Conservation (phyloP, 2,797 vertebrate species). For the Pantherophis vulpinus region DNA sequence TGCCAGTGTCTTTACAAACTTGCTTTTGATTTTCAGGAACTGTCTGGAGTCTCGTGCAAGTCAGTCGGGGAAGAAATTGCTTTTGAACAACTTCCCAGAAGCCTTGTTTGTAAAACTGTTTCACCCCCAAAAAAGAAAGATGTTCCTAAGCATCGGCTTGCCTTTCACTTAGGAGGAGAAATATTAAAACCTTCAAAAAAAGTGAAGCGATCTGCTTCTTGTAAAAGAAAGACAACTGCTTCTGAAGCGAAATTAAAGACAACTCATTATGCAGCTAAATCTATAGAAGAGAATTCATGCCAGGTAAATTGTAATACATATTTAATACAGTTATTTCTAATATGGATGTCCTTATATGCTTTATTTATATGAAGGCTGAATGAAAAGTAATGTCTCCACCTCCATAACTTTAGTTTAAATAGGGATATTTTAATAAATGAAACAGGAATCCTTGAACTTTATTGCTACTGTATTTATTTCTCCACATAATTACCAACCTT, state of each 20-base stretch:
- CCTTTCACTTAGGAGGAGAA: fast-evolving
- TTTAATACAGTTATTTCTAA: not conserved
- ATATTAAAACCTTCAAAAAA: fast-evolving
- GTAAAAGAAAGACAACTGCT: too few species aligned
- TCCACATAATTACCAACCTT: not conserved
- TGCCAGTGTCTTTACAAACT: not conserved
- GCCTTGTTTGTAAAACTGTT: not conserved
- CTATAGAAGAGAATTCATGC: not conserved
- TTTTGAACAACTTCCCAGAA: not conserved
- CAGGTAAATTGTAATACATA: not conserved
- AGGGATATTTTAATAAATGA: not conserved
- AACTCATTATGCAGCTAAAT: not conserved
- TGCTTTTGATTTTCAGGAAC: not conserved
- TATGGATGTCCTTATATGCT: not conserved
- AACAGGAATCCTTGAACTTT: not conserved
- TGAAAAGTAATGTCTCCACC: not conserved
- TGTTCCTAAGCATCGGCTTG: not conserved
- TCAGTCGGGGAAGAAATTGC: not conserved
- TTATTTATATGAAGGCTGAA: not conserved
- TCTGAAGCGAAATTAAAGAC: too few species aligned
- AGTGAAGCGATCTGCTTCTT: not conserved
- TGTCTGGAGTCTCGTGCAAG: too few species aligned
- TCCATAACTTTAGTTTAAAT: not conserved
- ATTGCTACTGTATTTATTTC: not conserved
- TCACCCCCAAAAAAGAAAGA: not conserved